phyloP scores from a whole-genome alignment of 1,140 invertebrate genomes.

The Asobara japonica region DNA sequence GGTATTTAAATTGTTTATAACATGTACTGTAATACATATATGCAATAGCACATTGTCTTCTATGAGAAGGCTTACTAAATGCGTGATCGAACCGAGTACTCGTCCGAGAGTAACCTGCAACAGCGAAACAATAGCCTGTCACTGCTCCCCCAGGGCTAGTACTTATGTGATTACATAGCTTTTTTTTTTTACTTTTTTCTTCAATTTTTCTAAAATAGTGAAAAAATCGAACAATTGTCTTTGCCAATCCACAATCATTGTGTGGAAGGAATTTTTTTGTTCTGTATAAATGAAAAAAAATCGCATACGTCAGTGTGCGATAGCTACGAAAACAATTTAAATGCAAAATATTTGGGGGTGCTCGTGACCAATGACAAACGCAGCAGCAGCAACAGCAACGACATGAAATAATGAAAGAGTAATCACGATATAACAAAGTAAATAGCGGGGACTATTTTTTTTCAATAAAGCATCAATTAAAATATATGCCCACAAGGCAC shows the following conservation, averaged over 20 bases:
- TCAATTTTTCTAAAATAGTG: not conserved
- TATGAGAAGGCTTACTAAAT: slow-evolving; percentile 66
- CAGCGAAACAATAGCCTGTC: slow-evolving; percentile 65
- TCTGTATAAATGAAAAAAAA: not conserved
- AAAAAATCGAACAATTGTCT: not conserved
- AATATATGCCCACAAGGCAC: not conserved
- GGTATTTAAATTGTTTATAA: slow-evolving; percentile 6
- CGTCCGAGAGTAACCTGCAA: slow-evolving; percentile 67
- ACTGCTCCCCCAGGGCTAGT: slow-evolving; percentile 55
- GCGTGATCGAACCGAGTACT: slow-evolving; percentile 67
- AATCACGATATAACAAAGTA: not conserved
- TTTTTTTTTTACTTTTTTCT: slow-evolving; percentile 4
- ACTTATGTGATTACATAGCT: slow-evolving; percentile 45
- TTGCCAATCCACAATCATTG: not conserved
- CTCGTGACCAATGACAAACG: slow-evolving; percentile 16
- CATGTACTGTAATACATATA: slow-evolving; percentile 43
- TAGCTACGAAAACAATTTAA: not conserved
- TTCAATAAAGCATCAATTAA: not conserved
- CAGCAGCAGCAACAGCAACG: slow-evolving; percentile 15
- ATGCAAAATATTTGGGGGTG: slow-evolving; percentile 10
- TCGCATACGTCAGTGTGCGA: not conserved
- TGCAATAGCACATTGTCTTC: slow-evolving; percentile 60
- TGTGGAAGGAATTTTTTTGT: not conserved
- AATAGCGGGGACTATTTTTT: not conserved
- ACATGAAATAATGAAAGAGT: not conserved